phyloP scores from a whole-genome alignment of 2,797 vertebrate species.

The Tragopan temminckii region DNA sequence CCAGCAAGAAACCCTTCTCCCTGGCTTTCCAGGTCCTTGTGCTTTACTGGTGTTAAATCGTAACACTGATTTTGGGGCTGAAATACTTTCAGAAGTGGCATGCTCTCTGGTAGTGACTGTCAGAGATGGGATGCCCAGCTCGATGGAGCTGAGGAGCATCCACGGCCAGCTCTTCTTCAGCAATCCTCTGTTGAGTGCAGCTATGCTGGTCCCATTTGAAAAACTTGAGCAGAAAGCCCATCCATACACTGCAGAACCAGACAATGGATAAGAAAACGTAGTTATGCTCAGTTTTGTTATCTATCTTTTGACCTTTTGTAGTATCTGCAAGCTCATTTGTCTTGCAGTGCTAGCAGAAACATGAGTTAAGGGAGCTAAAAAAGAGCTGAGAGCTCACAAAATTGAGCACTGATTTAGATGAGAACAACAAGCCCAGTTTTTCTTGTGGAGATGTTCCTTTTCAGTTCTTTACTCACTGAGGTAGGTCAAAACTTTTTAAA shows the following conservation, averaged over 20 bases:
- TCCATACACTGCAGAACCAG: neutral
- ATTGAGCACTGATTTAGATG: neutral
- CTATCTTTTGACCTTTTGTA: constrained; percentile 38
- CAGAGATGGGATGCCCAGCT: neutral
- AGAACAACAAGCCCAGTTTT: neutral
- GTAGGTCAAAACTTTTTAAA: constrained; percentile 16
- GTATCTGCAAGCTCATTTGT: constrained; percentile 31
- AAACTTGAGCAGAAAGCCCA: neutral
- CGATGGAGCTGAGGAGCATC: rapidly evolving
- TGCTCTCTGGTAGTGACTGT: neutral
- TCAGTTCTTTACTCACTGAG: neutral
- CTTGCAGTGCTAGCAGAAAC: neutral
- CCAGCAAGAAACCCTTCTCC: neutral
- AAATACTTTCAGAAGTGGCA: neutral
- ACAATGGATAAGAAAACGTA: neutral
- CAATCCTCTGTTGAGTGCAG: rapidly evolving
- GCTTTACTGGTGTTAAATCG: neutral
- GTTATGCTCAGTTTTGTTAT: neutral
- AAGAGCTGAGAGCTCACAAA: neutral
- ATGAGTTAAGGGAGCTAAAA: neutral
- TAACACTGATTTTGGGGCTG: neutral
- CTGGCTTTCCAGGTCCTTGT: neutral
- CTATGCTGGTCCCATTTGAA: neutral
- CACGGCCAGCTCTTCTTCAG: neutral
- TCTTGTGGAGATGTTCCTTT: neutral